These are phyloP conservation scores for Arion vulgaris DNA, from an alignment of 1,140 invertebrate species.

Conservation along the genomic window DNA sequence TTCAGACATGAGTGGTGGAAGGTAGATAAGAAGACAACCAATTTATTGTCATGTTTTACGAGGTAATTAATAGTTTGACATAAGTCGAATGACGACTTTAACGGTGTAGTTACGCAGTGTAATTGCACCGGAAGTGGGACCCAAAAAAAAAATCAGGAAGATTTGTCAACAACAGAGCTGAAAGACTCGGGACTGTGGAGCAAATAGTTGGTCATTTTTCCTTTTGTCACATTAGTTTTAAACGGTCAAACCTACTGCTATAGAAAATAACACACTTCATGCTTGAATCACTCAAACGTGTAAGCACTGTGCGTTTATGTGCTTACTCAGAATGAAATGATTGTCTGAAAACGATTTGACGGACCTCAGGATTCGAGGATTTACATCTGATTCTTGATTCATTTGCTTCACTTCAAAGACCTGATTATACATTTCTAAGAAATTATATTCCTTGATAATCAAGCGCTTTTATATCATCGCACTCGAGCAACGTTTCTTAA, in stretches of 20 bases:
- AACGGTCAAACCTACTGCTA: background rate
- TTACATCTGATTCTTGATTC: too few species aligned
- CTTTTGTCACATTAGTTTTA: background rate
- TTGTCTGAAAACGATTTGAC: background rate
- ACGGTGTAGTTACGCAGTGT: background rate
- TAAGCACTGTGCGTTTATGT: background rate
- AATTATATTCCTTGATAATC: too few species aligned
- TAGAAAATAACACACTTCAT: background rate
- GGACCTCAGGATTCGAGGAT: background rate
- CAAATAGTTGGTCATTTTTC: background rate
- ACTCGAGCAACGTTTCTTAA: too few species aligned
- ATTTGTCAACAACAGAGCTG: constrained; percentile 7
- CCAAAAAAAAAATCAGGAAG: constrained; percentile 16
- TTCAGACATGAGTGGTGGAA: too few species aligned
- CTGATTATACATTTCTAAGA: too few species aligned
- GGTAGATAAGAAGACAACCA: too few species aligned
- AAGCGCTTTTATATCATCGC: too few species aligned
- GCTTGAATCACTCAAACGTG: background rate
- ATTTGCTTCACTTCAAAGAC: too few species aligned
- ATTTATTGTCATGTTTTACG: too few species aligned
- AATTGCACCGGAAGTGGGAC: background rate
- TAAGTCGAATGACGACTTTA: background rate
- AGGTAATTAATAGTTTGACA: too few species aligned
- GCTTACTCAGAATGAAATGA: background rate
- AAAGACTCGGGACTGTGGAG: background rate